Percentiles rank a stretch among this genome's conserved stretches.
phyloP scores from a whole-genome alignment of 2,113 vertebrate species.

The Scopus umbretta region DNA sequence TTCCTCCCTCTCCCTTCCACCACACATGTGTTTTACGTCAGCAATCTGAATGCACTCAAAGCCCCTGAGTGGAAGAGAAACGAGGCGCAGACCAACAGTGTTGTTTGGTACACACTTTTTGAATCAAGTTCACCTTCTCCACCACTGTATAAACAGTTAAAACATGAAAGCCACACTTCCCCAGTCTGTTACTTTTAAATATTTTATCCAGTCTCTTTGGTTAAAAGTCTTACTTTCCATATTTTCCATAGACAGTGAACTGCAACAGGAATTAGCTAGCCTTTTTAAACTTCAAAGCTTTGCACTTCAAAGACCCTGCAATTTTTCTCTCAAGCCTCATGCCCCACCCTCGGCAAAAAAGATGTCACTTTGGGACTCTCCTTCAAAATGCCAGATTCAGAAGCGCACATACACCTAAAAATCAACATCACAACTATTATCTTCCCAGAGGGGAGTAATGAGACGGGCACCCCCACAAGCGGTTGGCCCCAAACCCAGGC shows the following conservation, averaged over 20 bases:
- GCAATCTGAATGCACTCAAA: not conserved
- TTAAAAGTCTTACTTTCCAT: not conserved
- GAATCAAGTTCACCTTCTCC: not conserved
- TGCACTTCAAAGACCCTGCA: not conserved
- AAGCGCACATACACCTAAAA: not conserved
- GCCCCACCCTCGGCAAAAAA: not conserved
- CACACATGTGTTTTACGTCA: not conserved
- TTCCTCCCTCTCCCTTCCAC: conserved; percentile 6
- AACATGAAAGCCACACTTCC: not conserved
- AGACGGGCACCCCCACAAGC: not conserved
- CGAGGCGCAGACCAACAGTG: not conserved
- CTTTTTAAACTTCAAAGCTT: conserved; percentile 17
- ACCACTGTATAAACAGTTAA: not conserved
- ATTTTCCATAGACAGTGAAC: not conserved
- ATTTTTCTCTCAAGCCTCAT: not conserved
- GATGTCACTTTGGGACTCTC: not conserved
- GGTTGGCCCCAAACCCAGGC: not conserved
- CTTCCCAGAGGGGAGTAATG: not conserved
- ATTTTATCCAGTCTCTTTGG: not conserved
- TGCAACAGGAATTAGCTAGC: not conserved
- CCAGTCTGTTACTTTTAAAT: not conserved
- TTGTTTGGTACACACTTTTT: not conserved
- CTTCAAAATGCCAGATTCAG: not conserved
- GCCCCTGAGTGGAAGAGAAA: not conserved
- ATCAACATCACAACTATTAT: not conserved